phyloP scores from a whole-genome alignment of 2,113 vertebrate species.

The Gnathonemus echidnorhynchus region DNA sequence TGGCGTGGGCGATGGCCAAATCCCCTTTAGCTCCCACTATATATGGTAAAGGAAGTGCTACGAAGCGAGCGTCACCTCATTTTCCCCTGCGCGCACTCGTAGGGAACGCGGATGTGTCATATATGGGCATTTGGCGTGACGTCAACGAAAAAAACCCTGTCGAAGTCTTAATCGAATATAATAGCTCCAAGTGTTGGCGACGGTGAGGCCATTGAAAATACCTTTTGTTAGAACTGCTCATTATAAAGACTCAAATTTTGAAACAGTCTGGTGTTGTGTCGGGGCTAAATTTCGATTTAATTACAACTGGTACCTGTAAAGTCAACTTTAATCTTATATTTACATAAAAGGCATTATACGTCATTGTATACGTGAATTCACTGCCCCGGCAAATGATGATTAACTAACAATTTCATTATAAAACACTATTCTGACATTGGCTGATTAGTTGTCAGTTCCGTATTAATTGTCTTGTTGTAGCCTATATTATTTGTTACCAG shows the following conservation, averaged over 20 bases:
- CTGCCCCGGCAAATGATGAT: not conserved
- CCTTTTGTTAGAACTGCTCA: not conserved
- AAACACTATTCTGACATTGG: not conserved
- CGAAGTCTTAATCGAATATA: not conserved
- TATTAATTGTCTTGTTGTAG: not conserved
- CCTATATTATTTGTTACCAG: not conserved
- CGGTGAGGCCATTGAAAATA: not conserved
- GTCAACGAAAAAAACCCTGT: not conserved
- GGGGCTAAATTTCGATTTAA: not conserved
- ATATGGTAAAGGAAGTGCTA: conserved; percentile 40
- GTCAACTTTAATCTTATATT: not conserved
- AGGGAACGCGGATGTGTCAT: conserved; percentile 31
- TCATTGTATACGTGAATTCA: not conserved
- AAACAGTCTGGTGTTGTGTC: not conserved
- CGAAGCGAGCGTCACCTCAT: conserved; percentile 27
- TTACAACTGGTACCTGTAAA: not conserved
- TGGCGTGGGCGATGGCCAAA: conserved; percentile 1
- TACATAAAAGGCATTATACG: not conserved
- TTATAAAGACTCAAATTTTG: not conserved
- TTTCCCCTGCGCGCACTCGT: conserved; percentile 26
- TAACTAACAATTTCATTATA: not conserved
- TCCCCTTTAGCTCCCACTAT: conserved; percentile 8
- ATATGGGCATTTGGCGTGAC: conserved; percentile 39
- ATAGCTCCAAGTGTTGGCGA: not conserved
- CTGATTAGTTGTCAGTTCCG: not conserved